Evolutionary conservation across 2,888 invertebrate genomes (phyloP), one percentile per base, ranked within the genome.

Genomic region (Clistopyga incitator): DNA sequence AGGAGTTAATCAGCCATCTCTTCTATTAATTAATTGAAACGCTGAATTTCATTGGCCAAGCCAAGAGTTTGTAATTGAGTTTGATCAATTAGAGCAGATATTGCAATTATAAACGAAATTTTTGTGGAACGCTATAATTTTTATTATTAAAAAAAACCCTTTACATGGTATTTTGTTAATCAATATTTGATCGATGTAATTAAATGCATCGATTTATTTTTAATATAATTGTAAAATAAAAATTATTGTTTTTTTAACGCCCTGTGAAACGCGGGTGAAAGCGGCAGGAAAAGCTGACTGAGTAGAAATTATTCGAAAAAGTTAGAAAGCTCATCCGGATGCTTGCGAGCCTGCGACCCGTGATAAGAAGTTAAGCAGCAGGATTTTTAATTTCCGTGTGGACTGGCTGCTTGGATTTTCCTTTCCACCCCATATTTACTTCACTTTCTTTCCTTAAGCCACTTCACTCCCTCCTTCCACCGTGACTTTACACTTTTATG

Each of bases 311-410:
- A 82, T 82, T 67, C 72, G 34, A 29, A 67, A 71, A 76, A 79
- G n/a, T 54, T 64, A 59, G 23, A 65, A 56, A 47, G 20, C 18
- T 64, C 38, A 59, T 68, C 71, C 71, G 18, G 74, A 72, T 68
- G 76, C 61, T 65, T 23, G 76, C 20, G 76, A 80, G 82, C 75
- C 84, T 75, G 84, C 38, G 72, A 78, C 82, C 70, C 64, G 78
- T 82, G 85, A 86, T 86, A 84, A 86, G 84, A 84, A 84, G 81
- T 81, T 84, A 78, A 86, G 82, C 82, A 79, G 84, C 78, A 78
- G 15, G 68, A 77, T 74, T 85, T 85, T 77, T 78, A 81, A 81
- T 78, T 81, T 68, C 85, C 86, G 38, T 87, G 87, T 45, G 85
- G 82, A 52, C 76, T 71, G 65, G n/a, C 20, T 45, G n/a, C 61